Evolutionary conservation across 2,888 invertebrate genomes (phyloP).

Genomic region (Sarcophaga variegata): DNA sequence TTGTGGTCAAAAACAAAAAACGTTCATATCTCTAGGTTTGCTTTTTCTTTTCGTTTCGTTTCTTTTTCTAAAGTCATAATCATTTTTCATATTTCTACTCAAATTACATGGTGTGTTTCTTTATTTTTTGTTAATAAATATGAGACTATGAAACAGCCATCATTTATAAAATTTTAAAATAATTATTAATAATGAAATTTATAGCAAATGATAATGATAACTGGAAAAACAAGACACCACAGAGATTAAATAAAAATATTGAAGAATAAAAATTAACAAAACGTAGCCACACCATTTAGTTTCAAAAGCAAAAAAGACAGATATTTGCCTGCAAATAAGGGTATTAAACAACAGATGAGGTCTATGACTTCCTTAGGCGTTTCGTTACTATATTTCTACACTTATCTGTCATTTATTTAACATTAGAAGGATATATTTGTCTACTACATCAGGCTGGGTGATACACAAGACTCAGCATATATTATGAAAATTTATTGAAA

Average conservation of each 20-base stretch:
- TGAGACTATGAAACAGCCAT: conserved; percentile 59
- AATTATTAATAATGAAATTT: conserved; percentile 69
- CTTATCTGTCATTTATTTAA: too few species aligned
- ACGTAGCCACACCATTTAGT: neutral
- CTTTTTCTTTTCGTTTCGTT: conserved; percentile 21
- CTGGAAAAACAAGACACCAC: conserved; percentile 61
- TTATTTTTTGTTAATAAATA: conserved; percentile 49
- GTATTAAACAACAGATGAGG: too few species aligned
- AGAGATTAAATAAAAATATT: conserved; percentile 17
- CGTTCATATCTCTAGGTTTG: neutral
- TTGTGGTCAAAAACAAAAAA: conserved; percentile 27
- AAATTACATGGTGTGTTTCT: conserved; percentile 59
- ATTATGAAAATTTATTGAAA: too few species aligned
- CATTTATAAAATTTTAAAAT: conserved; percentile 69
- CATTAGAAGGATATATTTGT: too few species aligned
- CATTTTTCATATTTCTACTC: conserved; percentile 69
- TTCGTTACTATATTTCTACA: too few species aligned
- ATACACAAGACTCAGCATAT: too few species aligned
- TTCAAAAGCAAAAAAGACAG: neutral
- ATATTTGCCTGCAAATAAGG: too few species aligned
- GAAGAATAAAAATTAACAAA: neutral
- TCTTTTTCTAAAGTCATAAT: conserved; percentile 53
- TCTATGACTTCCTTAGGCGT: too few species aligned
- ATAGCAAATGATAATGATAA: conserved; percentile 69
- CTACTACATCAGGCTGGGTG: too few species aligned